phyloP scores from a whole-genome alignment of 2,113 vertebrate genomes.

The Urocolius indicus region DNA sequence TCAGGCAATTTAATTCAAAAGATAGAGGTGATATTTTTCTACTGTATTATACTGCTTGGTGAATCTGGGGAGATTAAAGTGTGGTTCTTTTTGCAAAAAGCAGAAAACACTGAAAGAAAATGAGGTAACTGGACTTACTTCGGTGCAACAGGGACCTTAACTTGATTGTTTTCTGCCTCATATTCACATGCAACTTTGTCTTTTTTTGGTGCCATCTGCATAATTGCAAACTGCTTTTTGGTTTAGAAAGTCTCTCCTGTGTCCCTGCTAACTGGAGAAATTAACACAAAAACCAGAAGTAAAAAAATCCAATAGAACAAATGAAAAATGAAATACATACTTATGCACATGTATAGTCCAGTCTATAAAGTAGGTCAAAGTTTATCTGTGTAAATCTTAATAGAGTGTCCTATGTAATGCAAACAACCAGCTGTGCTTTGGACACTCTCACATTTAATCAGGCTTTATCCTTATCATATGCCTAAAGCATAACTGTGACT shows the following conservation, averaged over 20 bases:
- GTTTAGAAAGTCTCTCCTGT: background rate
- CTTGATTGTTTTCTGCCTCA: background rate
- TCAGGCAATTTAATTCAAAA: background rate
- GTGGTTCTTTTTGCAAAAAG: background rate
- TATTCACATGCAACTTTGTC: background rate
- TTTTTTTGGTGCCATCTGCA: background rate
- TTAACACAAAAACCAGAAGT: background rate
- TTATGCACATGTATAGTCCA: background rate
- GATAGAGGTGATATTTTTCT: background rate
- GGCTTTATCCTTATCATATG: background rate
- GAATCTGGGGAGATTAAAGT: background rate
- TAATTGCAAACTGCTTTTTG: background rate
- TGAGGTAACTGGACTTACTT: background rate
- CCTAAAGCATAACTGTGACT: background rate
- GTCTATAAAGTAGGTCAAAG: constrained; percentile 7
- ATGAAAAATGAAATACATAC: background rate
- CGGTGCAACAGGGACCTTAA: background rate
- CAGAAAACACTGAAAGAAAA: background rate
- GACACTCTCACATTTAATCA: background rate
- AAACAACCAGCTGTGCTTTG: background rate
- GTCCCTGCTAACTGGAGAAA: background rate
- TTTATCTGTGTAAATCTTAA: background rate
- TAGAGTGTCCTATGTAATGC: background rate
- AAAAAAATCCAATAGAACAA: background rate
- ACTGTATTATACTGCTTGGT: background rate